Evolutionary conservation across 2,888 invertebrate species (phyloP), one percentile per base, ranked within the genome.

Genomic region (Platerodrilus igneus): DNA sequence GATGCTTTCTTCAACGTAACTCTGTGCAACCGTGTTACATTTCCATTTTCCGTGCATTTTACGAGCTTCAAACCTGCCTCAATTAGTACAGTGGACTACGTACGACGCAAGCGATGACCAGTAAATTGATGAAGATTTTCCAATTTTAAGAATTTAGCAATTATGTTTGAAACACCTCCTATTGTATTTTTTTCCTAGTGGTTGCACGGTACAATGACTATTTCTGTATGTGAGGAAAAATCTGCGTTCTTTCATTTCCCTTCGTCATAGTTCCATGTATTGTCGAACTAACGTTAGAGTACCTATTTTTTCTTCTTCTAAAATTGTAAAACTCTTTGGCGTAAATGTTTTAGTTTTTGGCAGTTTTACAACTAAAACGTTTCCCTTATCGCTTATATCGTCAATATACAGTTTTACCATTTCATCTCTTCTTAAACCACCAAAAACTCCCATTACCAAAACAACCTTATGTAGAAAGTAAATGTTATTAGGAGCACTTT

Each of bases 391-490:
- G 6, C 50, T 32, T 29, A 47, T 33, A 37, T 50, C 43, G 23
- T 44, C 44, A 11, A 45, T 28, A 25, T 32, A 45, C 39, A 20
- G 11, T 18, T 22, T 48, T 23, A 48, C 41, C 33, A 48, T 10
- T 32, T 48, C 42, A 30, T 45, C 47, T 27, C 49, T 40, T 47
- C 48, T 38, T 32, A 47, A 41, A 9, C 32, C 41, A 13, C 42
- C 47, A 47, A 47, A 50, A 40, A 51, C 41, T 20, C 36, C 44
- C 39, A 41, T 41, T 11, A 45, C 31, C 26, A 47, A 29, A 28
- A 46, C 48, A n/a, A 44, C 40, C n/a, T 40, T 49, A 32, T 44
- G 25, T 18, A 48, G 9, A 9, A 50, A 28, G 37, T 47, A 42
- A 17, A 17, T 48, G 20, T 51, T 40, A 46, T 52, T 36, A 28